Conservation (phyloP, 2,888 invertebrate species). For the Ophion costatus region DNA sequence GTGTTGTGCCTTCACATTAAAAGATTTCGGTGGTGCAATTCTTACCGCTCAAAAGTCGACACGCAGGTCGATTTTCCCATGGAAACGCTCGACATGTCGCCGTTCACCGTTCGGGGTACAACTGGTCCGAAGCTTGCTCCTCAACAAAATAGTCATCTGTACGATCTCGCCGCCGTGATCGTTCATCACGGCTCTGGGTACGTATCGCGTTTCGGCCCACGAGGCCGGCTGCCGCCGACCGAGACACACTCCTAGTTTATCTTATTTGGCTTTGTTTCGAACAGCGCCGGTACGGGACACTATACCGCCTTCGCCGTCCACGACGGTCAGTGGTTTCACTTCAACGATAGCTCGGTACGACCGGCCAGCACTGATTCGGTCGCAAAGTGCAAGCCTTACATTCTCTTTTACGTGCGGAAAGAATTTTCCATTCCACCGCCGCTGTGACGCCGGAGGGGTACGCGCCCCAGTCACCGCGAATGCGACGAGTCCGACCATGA, state of each 20-base stretch:
- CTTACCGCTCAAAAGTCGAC: constrained; percentile 92
- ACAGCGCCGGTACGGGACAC: constrained; percentile 92
- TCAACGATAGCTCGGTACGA: constrained; percentile 93
- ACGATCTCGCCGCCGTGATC: constrained; percentile 92
- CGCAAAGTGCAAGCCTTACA: constrained; percentile 92
- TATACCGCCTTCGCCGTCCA: constrained; percentile 93
- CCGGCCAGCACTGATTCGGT: constrained; percentile 88
- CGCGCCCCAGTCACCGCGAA: constrained; percentile 56
- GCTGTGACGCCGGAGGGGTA: constrained; percentile 77
- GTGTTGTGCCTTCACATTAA: constrained; percentile 93
- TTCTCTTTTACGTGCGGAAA: constrained; percentile 92
- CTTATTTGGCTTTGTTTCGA: background rate
- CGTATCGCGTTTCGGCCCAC: constrained; percentile 67
- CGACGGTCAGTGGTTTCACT: constrained; percentile 93
- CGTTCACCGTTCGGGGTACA: constrained; percentile 88
- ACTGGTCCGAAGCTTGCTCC: constrained; percentile 88
- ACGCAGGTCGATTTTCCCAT: constrained; percentile 91
- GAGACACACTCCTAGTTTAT: background rate
- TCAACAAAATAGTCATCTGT: constrained; percentile 86
- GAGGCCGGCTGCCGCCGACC: background rate
- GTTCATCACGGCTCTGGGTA: constrained; percentile 93
- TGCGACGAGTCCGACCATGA: constrained; percentile 68
- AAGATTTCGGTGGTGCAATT: constrained; percentile 93
- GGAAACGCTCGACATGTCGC: constrained; percentile 90
- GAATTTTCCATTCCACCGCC: constrained; percentile 84